A percentile compares a stretch with the other conserved stretches of the same genome.
These are phyloP conservation scores for Diglossa cyanea DNA, from an alignment of 2,797 vertebrate genomes.

Conservation along the genomic window DNA sequence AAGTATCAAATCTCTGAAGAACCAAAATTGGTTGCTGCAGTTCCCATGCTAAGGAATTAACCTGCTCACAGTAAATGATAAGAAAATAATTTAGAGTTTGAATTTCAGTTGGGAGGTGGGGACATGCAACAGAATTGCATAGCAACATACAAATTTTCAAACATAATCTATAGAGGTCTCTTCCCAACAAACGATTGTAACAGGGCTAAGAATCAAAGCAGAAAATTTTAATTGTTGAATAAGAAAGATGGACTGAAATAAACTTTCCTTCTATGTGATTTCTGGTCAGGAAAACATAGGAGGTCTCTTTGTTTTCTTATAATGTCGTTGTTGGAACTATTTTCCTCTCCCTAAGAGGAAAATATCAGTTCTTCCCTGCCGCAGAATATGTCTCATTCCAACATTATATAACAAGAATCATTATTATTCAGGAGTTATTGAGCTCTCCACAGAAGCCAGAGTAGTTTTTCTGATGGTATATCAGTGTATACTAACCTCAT, in stretches of 20 bases:
- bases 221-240: background rate
- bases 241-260: background rate
- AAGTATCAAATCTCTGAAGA: background rate
- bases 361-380: background rate
- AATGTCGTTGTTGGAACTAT: background rate
- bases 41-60: background rate
- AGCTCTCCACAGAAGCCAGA: background rate
- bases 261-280: background rate
- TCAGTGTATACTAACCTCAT: background rate
- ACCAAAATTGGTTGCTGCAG: background rate
- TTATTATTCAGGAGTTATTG: background rate
- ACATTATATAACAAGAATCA: background rate
- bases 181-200: rapidly evolving
- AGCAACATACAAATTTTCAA: background rate
- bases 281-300: background rate
- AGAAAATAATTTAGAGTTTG: background rate
- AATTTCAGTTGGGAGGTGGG: background rate
- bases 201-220: background rate
- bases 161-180: background rate
- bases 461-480: background rate
- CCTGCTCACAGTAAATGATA: background rate
- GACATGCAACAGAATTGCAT: background rate
- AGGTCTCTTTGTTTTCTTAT: background rate
- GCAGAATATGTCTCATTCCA: background rate
- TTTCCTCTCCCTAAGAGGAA: background rate